A percentile compares a stretch with the other conserved stretches of the same genome.
Evolutionary conservation across 1,140 invertebrate species (phyloP).

Genomic region (Drosophila ercepeae): DNA sequence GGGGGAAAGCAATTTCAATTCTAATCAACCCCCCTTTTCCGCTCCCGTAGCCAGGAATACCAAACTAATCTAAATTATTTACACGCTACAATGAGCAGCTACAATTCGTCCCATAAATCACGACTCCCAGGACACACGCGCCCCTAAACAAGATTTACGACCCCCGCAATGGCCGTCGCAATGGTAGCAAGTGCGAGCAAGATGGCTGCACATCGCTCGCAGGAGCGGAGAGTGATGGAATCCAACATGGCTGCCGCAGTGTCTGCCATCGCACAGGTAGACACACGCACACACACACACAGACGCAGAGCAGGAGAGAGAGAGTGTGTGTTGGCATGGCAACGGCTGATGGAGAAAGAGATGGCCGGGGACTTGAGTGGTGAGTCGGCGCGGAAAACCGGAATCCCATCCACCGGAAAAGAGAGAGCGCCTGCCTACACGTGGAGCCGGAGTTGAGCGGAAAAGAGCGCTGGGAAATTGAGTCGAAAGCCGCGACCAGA

Average conservation of each 20-base stretch:
- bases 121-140: conserved; percentile 81
- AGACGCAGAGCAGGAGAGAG: conserved; percentile 9
- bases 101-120: conserved; percentile 81
- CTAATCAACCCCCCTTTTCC: conserved; percentile 49
- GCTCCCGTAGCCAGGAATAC: conserved; percentile 43
- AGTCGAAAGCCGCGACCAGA: conserved; percentile 5
- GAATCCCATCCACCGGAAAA: conserved; percentile 36
- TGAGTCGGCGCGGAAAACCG: conserved; percentile 77
- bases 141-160: conserved; percentile 80
- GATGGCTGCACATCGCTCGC: conserved; percentile 51
- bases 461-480: conserved; percentile 11
- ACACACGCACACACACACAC: conserved; percentile 40
- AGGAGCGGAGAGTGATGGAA: conserved; percentile 75
- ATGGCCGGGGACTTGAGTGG: conserved; percentile 39
- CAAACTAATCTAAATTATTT: conserved; percentile 81
- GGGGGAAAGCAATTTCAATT: conserved; percentile 51
- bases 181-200: conserved; percentile 49
- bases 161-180: conserved; percentile 40
- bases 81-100: conserved; percentile 80
- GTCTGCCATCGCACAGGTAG: conserved; percentile 70
- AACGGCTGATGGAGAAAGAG: conserved; percentile 27
- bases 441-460: conserved; percentile 11
- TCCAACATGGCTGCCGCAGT: conserved; percentile 76
- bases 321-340: conserved; percentile 66
- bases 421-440: conserved; percentile 9